phyloP scores from a whole-genome alignment of 2,797 vertebrate species.

The Emys orbicularis region DNA sequence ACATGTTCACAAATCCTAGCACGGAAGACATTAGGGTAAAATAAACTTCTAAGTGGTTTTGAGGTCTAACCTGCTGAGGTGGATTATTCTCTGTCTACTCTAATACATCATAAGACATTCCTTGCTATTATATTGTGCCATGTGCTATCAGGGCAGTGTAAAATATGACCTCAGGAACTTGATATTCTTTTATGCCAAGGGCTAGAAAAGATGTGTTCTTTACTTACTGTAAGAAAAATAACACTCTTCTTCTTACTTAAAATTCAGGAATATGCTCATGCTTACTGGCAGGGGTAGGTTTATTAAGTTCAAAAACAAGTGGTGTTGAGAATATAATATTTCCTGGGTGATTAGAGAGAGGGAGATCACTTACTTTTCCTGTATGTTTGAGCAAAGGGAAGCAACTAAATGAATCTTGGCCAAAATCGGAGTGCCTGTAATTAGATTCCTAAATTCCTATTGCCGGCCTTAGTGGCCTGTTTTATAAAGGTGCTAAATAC shows the following conservation, averaged over 20 bases:
- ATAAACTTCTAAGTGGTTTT: constrained; percentile 40
- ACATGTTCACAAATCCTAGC: constrained; percentile 22
- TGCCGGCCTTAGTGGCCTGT: background rate
- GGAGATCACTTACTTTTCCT: background rate
- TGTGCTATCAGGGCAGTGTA: background rate
- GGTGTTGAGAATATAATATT: background rate
- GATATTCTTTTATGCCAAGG: constrained; percentile 47
- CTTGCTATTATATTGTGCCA: constrained; percentile 29
- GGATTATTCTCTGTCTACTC: constrained; percentile 11
- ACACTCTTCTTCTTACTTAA: background rate
- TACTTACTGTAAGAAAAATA: background rate
- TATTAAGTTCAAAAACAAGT: background rate
- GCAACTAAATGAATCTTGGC: constrained; percentile 14
- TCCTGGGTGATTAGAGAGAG: background rate
- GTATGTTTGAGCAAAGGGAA: background rate
- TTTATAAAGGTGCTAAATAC: background rate
- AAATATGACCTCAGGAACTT: constrained; percentile 31
- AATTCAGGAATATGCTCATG: constrained; percentile 46
- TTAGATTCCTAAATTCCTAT: background rate
- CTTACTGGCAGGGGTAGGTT: constrained; percentile 50
- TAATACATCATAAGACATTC: constrained; percentile 26
- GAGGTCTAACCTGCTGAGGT: background rate
- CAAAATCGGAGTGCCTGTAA: background rate
- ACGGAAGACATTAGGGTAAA: background rate
- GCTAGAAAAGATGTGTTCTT: constrained; percentile 40